A percentile compares a stretch with the other conserved stretches of the same genome.
Evolutionary conservation across 1,140 invertebrate species (phyloP).

Genomic region (Heliconius hermathena): DNA sequence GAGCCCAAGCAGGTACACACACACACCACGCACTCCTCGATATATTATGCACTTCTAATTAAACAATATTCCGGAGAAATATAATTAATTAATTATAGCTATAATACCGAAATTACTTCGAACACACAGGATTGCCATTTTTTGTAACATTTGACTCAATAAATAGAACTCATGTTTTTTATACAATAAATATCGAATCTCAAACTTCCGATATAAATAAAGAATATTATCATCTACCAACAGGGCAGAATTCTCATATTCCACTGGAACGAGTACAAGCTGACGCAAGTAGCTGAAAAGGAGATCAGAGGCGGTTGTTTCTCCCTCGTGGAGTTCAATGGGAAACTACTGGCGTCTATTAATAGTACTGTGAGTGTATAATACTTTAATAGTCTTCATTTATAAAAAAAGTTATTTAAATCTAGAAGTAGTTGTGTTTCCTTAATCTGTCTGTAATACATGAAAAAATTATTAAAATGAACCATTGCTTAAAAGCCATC

Average conservation of each 20-base stretch:
- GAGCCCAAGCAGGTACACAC: constrained; percentile 91
- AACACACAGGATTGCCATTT: too few species aligned
- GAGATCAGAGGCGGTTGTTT: constrained; percentile 98
- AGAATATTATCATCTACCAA: neutral
- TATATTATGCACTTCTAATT: too few species aligned
- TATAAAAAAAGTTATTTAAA: neutral
- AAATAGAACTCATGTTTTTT: neutral
- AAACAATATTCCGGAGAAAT: too few species aligned
- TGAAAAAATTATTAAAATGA: too few species aligned
- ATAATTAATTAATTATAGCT: too few species aligned
- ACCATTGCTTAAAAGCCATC: too few species aligned
- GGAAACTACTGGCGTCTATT: constrained; percentile 96
- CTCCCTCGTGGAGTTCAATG: constrained; percentile 95
- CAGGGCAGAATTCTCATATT: constrained; percentile 94
- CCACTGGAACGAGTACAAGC: constrained; percentile 94
- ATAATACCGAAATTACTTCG: too few species aligned
- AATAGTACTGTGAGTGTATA: constrained; percentile 93
- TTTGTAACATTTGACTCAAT: neutral
- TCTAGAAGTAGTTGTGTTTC: neutral
- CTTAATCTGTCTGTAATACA: neutral
- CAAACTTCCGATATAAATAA: neutral
- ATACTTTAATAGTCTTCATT: neutral
- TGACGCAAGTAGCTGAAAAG: constrained; percentile 95
- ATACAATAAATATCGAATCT: neutral
- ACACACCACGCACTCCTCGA: too few species aligned